Conservation (phyloP, 2,113 vertebrate genomes). For the Fulica atra region DNA sequence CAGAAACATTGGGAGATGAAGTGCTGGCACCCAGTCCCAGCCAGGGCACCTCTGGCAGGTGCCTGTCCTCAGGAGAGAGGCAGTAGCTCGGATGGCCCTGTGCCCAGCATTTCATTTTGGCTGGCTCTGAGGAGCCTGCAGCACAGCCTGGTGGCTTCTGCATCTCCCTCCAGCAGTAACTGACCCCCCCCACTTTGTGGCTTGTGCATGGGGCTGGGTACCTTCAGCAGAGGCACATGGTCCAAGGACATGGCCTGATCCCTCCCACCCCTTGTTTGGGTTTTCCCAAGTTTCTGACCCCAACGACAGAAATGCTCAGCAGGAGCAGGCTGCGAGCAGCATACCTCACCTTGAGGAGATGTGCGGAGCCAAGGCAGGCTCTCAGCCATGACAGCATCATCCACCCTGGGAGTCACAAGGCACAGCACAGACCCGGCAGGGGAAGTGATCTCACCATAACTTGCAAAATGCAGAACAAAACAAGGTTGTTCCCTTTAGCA, state of each 20-base stretch:
- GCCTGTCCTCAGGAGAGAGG: not conserved
- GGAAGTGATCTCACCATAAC: not conserved
- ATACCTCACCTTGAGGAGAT: not conserved
- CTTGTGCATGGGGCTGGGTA: fast-evolving
- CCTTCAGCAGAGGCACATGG: not conserved
- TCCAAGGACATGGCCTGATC: not conserved
- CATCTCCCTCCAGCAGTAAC: not conserved
- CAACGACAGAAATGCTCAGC: not conserved
- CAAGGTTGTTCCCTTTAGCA: not conserved
- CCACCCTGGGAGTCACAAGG: not conserved
- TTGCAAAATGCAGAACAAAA: not conserved
- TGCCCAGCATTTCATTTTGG: not conserved
- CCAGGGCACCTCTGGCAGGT: not conserved
- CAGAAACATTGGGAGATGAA: not conserved
- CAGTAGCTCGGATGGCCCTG: not conserved
- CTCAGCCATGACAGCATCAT: not conserved
- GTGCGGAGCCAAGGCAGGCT: not conserved
- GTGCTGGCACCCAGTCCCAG: not conserved
- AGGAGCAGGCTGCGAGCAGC: not conserved
- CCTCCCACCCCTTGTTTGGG: not conserved
- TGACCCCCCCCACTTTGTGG: no score
- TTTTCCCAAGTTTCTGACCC: not conserved
- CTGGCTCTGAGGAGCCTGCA: not conserved
- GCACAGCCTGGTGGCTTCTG: not conserved
- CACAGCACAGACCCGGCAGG: not conserved